Evolutionary conservation across 2,797 vertebrate genomes (phyloP).

Genomic region (Cyclura pinguis): DNA sequence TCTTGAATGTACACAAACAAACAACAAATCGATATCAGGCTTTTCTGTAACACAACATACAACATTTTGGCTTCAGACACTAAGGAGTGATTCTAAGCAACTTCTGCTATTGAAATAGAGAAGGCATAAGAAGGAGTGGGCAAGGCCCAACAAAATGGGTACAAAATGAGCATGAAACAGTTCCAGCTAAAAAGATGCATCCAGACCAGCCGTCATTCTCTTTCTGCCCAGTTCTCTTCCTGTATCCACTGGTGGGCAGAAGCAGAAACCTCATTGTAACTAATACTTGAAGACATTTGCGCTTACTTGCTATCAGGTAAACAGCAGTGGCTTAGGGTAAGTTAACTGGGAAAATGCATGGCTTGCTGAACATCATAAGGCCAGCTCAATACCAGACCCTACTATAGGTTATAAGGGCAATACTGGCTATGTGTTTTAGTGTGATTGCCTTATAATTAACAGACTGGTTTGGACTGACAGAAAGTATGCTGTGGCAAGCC

Average conservation of each 20-base stretch:
- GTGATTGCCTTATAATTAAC: background rate
- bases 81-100: background rate
- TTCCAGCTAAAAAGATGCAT: background rate
- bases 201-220: background rate
- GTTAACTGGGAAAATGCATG: background rate
- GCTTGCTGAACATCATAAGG: background rate
- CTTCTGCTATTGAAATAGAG: constrained; percentile 2
- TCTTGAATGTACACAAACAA: background rate
- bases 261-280: background rate
- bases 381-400: background rate
- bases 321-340: background rate
- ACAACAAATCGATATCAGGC: background rate
- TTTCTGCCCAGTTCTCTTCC: background rate
- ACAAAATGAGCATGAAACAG: background rate
- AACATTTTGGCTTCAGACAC: background rate
- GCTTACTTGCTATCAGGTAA: background rate
- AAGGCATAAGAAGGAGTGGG: background rate
- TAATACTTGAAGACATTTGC: background rate
- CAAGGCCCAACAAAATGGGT: background rate
- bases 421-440: background rate
- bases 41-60: background rate
- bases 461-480: background rate
- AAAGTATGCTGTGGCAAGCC: background rate
- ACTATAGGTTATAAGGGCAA: background rate
- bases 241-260: background rate